Percentiles rank a stretch among this genome's conserved stretches.
phyloP scores from a whole-genome alignment of 2,113 vertebrate genomes.

The Polyodon spathula region DNA sequence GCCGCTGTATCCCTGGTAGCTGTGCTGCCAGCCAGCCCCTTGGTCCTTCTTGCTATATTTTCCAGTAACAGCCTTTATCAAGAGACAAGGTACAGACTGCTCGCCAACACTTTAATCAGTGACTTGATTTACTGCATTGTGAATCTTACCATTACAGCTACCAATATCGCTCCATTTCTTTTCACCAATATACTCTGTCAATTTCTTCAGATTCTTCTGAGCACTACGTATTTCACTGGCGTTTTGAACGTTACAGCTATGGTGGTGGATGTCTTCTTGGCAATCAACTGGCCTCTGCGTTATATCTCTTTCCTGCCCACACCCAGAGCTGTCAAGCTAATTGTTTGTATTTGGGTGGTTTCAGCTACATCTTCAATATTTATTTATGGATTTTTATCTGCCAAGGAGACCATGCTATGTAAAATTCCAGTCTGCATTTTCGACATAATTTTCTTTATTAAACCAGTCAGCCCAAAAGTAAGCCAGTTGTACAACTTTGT shows the following conservation, averaged over 20 bases:
- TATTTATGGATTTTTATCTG: neutral
- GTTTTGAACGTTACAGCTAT: conserved; percentile 6
- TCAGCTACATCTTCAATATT: neutral
- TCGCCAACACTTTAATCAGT: conserved; percentile 14
- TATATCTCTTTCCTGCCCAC: conserved; percentile 7
- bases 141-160: conserved; percentile 6
- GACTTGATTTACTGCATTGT: conserved; percentile 10
- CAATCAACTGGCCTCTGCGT: no score
- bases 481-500: no score
- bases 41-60: conserved; percentile 10
- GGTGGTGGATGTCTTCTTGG: neutral
- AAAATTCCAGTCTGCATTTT: neutral
- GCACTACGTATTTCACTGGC: conserved; percentile 1
- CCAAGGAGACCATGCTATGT: conserved; percentile 2
- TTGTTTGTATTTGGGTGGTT: conserved; percentile 4
- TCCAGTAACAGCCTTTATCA: conserved; percentile 7
- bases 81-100: conserved; percentile 13
- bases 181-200: conserved; percentile 7
- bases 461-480: no score
- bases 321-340: neutral
- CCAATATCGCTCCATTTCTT: conserved; percentile 5
- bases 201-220: neutral
- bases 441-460: conserved; percentile 6
- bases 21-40: conserved; percentile 7
- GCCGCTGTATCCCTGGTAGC: conserved; percentile 8